Evolutionary conservation across 1,140 invertebrate genomes (phyloP).

Genomic region (Pseudomyrmex flavicornis): DNA sequence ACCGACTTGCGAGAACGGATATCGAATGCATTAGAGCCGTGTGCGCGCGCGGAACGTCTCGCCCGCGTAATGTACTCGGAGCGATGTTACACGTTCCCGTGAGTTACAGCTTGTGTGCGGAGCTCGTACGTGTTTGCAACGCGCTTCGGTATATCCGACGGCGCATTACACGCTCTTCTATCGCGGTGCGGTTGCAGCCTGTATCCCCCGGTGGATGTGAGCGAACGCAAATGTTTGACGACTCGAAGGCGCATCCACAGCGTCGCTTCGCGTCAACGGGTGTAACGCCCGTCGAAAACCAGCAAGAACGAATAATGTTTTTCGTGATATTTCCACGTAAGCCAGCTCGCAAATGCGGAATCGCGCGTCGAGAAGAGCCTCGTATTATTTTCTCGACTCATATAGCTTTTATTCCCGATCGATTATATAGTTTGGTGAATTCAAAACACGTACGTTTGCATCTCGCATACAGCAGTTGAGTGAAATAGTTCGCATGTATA

Average conservation of each 20-base stretch:
- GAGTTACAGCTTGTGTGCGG: conserved; percentile 9
- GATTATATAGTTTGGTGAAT: background rate
- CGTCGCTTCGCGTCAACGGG: background rate
- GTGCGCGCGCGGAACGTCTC: conserved; percentile 1
- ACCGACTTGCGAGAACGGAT: conserved; percentile 59
- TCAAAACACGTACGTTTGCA: background rate
- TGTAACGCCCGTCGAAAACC: conserved; percentile 5
- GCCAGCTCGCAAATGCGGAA: background rate
- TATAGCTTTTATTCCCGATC: background rate
- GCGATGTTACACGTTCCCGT: conserved; percentile 4
- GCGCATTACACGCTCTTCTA: conserved; percentile 23
- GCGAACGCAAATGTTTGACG: conserved; percentile 49
- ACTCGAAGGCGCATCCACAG: conserved; percentile 29
- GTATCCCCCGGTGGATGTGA: conserved; percentile 14
- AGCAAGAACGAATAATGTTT: background rate
- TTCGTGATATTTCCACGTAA: conserved; percentile 14
- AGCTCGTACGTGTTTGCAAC: background rate
- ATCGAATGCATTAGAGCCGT: conserved; percentile 59
- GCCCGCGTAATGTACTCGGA: conserved; percentile 27
- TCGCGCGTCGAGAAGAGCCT: background rate
- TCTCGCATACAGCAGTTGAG: background rate
- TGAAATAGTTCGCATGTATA: background rate
- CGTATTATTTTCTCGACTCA: background rate
- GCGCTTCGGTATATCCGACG: conserved; percentile 10
- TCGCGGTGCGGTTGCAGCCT: conserved; percentile 7